Evolutionary conservation across 1,140 invertebrate species (phyloP).

Genomic region (Atopsyche davidsoni): DNA sequence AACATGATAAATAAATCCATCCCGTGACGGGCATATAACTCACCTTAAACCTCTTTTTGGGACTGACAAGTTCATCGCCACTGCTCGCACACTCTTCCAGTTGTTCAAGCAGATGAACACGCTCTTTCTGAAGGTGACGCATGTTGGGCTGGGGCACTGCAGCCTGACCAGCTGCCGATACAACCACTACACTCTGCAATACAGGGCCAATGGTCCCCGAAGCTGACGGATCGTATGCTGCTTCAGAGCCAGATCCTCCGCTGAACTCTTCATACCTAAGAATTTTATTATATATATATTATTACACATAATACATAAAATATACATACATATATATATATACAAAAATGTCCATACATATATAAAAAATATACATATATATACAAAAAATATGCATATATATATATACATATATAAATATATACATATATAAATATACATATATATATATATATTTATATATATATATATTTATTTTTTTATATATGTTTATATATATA

Average conservation of each 20-base stretch:
- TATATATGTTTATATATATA: too few relatives aligned
- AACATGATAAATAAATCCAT: background rate
- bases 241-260: slow-evolving; percentile 25
- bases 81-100: slow-evolving; percentile 67
- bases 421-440: too few relatives aligned
- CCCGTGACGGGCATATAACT: background rate
- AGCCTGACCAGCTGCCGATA: slow-evolving; percentile 32
- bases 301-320: background rate
- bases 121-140: slow-evolving; percentile 62
- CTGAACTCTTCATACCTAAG: slow-evolving; percentile 29
- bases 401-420: too few relatives aligned
- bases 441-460: too few relatives aligned
- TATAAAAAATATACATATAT: too few relatives aligned
- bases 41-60: slow-evolving; percentile 57
- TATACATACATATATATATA: background rate
- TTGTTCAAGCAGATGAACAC: slow-evolving; percentile 63
- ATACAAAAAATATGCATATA: too few relatives aligned
- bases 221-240: slow-evolving; percentile 13
- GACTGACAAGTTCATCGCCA: slow-evolving; percentile 59
- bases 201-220: slow-evolving; percentile 6
- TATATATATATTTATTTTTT: too few relatives aligned
- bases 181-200: slow-evolving; percentile 31
- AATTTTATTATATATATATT: background rate
- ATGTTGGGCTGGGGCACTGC: slow-evolving; percentile 46
- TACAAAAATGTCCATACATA: too few relatives aligned